phyloP scores from a whole-genome alignment of 2,113 vertebrate genomes.

The Aramus guarauna region DNA sequence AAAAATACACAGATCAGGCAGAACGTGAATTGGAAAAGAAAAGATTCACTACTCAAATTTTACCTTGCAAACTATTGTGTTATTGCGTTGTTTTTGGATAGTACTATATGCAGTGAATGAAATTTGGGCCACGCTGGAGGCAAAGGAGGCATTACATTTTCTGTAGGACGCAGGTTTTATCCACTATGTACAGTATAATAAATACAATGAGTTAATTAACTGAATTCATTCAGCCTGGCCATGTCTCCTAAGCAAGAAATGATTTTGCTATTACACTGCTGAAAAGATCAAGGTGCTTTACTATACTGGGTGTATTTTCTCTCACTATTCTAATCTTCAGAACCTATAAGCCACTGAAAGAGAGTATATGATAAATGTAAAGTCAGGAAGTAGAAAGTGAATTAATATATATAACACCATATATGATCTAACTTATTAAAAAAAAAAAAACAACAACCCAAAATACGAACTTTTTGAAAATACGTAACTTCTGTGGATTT shows the following conservation, averaged over 20 bases:
- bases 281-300: background rate
- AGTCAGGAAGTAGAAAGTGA: background rate
- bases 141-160: background rate
- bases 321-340: background rate
- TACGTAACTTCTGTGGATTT: accelerated
- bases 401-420: background rate
- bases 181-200: background rate
- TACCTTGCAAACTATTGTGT: background rate
- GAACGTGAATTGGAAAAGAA: background rate
- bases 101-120: background rate
- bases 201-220: background rate
- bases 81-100: background rate
- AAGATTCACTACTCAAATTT: background rate
- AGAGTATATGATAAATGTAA: background rate
- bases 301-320: background rate
- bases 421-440: background rate
- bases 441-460: background rate
- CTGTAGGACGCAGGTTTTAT: background rate
- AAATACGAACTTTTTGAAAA: background rate
- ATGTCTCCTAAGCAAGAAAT: background rate
- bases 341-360: background rate
- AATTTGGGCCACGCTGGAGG: background rate
- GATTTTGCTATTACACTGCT: background rate
- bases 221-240: background rate
- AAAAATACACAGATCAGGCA: background rate